Percentiles rank a stretch among this genome's conserved stretches.
Conservation (phyloP, 2,797 vertebrate genomes). For the Crenichthys baileyi region DNA sequence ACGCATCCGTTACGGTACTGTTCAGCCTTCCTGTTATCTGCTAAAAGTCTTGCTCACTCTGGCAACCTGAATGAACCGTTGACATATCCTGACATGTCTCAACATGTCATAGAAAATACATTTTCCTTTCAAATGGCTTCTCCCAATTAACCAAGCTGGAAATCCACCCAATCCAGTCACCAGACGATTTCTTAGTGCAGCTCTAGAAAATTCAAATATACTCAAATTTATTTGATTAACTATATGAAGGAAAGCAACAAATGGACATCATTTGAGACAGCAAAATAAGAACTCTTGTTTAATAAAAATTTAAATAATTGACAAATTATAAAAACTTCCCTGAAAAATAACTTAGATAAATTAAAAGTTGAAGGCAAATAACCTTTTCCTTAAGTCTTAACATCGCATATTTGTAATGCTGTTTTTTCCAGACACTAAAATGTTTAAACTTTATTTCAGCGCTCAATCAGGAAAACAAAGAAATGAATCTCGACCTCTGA, state of each 20-base stretch:
- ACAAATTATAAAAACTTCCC: neutral
- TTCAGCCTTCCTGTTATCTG: no score
- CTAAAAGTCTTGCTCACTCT: no score
- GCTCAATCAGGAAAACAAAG: conserved; percentile 3
- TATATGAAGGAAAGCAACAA: neutral
- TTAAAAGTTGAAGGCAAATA: neutral
- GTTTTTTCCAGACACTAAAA: conserved; percentile 22
- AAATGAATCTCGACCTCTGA: neutral
- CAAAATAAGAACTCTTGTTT: neutral
- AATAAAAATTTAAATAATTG: neutral
- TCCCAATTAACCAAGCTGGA: neutral
- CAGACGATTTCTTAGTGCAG: neutral
- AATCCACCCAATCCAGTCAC: neutral
- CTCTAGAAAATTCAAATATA: neutral
- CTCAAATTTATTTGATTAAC: no score
- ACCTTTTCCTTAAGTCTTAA: neutral
- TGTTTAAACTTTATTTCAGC: conserved; percentile 19
- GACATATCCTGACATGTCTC: no score
- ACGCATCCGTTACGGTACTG: no score
- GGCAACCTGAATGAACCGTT: no score
- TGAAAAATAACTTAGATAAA: neutral
- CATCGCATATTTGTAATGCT: conserved; percentile 9
- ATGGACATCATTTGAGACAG: neutral
- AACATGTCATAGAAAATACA: no score
- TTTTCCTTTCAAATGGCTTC: no score